Evolutionary conservation across 2,797 vertebrate species (phyloP), one percentile per base, ranked within the genome.

Genomic region (Liparis tanakae): DNA sequence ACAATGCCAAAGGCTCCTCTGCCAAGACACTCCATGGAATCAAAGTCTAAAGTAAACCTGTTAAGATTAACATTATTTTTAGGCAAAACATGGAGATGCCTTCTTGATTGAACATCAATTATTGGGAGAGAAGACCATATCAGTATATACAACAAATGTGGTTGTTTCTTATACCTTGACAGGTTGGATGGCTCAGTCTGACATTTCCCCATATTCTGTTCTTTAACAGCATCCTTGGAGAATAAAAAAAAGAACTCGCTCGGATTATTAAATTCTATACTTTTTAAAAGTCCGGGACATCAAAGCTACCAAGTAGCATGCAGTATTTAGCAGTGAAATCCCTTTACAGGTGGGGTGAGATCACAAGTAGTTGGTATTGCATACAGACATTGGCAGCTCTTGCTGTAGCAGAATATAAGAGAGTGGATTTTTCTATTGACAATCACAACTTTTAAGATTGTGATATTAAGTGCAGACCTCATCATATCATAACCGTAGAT

Each of bases 1-100:
- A 95, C 94, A 14, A 0, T 0, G 10, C 94, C 94, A 76, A 77
- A 94, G 0, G 55, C 82, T 76, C 94, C 94, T 60, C 77, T 53
- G 5, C 82, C 94, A 51, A 94, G 71, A n/a, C 0, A 0, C 7
- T n/a, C 0, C 3, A 88, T 84, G 18, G 20, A 10, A 20, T 88
- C 79, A 67, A 88, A 95, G 0, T 92, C 86, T 5, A 50, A 18
- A 25, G 34, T 64, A 82, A 94, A 91, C 72, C 94, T 95, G 63
- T 17, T 6, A 2, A 82, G 1, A 70, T 68, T 6, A 48, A 75
- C 0, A 12, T 0, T 5, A 9, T 8, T 34, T 43, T 67, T 4
- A 70, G 10, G 34, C 4, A 51, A 20, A 10, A 41, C 22, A 5
- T 5, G 12, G 5, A 39, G 1, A 22, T 44, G 25, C 10, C 1